phyloP scores from a whole-genome alignment of 1,140 invertebrate genomes.

The Lasioglossum baleicum region DNA sequence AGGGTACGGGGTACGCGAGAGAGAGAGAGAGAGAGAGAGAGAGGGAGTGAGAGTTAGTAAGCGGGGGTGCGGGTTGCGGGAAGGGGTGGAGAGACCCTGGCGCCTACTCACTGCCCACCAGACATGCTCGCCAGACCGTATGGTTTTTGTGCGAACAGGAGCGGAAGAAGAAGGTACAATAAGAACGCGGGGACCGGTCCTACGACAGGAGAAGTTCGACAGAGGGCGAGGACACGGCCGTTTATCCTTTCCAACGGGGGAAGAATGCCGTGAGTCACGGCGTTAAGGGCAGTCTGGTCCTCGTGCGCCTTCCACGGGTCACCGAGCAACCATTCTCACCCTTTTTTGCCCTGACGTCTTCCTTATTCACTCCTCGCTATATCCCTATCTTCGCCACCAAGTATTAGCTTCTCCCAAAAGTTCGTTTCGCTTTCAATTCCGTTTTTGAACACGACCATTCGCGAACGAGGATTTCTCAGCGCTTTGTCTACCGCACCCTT shows the following conservation, averaged over 20 bases:
- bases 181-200: constrained; percentile 51
- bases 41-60: too few relatives aligned
- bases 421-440: too few relatives aligned
- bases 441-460: too few relatives aligned
- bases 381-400: too few relatives aligned
- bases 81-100: constrained; percentile 60
- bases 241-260: constrained; percentile 33
- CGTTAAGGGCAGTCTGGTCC: neutral
- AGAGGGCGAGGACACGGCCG: constrained; percentile 17
- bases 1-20: neutral
- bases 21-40: too few relatives aligned
- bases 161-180: constrained; percentile 53
- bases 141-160: constrained; percentile 57
- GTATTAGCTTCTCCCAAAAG: too few relatives aligned
- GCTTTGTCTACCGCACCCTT: too few relatives aligned
- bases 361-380: neutral
- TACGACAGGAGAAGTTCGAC: constrained; percentile 28
- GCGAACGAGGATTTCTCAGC: too few relatives aligned
- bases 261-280: constrained; percentile 29
- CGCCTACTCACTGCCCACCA: constrained; percentile 62
- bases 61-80: constrained; percentile 42
- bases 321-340: neutral
- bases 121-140: constrained; percentile 63
- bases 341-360: neutral
- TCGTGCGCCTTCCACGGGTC: constrained; percentile 1